Evolutionary conservation across 2,113 vertebrate species (phyloP).

Genomic region (Leucoraja erinaceus): DNA sequence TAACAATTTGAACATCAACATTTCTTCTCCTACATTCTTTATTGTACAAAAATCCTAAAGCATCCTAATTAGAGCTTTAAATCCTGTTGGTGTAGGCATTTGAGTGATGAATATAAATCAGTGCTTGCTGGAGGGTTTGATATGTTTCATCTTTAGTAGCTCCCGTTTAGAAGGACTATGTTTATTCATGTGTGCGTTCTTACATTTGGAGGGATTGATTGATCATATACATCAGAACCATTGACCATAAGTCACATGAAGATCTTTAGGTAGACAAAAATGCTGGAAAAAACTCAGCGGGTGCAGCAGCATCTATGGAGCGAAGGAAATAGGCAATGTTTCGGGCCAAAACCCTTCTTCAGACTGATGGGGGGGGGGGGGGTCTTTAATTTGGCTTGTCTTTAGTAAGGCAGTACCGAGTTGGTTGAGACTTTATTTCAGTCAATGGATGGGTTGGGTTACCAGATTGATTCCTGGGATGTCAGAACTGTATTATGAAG

Average conservation of each 20-base stretch:
- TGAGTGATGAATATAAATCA: slow-evolving; percentile 7
- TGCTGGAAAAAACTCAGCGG: no score
- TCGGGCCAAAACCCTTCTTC: no score
- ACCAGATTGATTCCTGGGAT: no score
- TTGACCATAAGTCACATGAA: background rate
- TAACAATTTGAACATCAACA: background rate
- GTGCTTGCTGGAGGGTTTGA: background rate
- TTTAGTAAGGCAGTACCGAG: background rate
- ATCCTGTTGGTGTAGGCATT: background rate
- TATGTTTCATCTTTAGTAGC: background rate
- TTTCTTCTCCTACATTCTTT: background rate
- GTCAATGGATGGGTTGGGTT: background rate
- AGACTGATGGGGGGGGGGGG: no score
- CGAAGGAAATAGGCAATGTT: no score
- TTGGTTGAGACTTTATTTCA: background rate
- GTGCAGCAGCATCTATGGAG: no score
- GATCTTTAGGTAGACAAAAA: no score
- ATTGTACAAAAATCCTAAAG: background rate
- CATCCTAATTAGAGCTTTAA: background rate
- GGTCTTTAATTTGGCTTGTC: background rate
- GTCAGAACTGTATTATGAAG: no score
- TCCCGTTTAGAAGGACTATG: background rate
- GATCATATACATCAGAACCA: background rate
- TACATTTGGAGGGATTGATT: background rate
- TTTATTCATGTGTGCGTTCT: background rate